These are phyloP conservation scores for Steatocranus sp. DNA, from an alignment of 2,797 vertebrate species.

Conservation along the genomic window DNA sequence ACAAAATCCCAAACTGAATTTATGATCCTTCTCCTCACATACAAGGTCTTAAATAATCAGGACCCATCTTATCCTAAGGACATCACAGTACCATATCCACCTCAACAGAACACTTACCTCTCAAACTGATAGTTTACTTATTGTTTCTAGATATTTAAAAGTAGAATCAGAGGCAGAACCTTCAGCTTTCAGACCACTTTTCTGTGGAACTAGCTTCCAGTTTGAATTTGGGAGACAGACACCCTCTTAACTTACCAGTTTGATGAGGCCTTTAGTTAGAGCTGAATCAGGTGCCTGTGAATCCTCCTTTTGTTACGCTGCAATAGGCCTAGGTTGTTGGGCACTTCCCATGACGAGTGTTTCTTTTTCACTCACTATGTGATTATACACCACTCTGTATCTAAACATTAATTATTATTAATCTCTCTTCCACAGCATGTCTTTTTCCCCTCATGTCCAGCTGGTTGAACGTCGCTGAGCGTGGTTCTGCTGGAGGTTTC, in stretches of 20 bases:
- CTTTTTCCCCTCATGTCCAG: not conserved
- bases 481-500: not conserved
- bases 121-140: not conserved
- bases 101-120: not conserved
- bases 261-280: not conserved
- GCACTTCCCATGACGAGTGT: not conserved
- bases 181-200: not conserved
- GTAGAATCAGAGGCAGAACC: not conserved
- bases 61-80: not conserved
- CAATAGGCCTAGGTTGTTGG: not conserved
- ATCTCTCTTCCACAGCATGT: not conserved
- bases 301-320: not conserved
- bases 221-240: not conserved
- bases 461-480: not conserved
- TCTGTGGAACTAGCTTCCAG: not conserved
- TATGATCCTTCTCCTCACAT: not conserved
- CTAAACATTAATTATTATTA: not conserved
- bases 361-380: not conserved
- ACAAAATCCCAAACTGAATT: not conserved
- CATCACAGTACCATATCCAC: not conserved
- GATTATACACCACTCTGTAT: not conserved
- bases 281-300: not conserved
- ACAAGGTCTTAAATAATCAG: not conserved
- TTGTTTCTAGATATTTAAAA: not conserved
- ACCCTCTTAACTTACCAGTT: not conserved